Evolutionary conservation across 2,113 vertebrate species (phyloP).

Genomic region (Plotosus lineatus): DNA sequence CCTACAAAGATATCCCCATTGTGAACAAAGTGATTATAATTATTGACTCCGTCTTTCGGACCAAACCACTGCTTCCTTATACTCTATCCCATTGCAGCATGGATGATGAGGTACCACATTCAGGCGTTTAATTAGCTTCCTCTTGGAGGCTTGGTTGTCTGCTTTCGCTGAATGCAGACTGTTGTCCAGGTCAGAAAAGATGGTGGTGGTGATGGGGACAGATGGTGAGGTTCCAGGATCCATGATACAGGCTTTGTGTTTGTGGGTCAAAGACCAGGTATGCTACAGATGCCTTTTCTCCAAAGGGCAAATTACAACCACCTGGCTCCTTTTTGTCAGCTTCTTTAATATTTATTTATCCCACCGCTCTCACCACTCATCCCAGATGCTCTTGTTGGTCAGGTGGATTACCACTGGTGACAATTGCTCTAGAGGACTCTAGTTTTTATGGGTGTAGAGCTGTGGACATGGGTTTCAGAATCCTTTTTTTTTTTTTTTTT

Average conservation of each 20-base stretch:
- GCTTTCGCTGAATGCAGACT: not conserved
- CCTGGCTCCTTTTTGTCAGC: not conserved
- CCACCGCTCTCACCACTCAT: not conserved
- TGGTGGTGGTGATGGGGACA: slow-evolving; percentile 32
- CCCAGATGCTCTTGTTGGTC: too few species aligned
- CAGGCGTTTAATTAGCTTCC: not conserved
- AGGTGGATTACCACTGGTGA: too few species aligned
- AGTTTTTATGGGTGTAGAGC: too few species aligned
- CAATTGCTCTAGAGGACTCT: too few species aligned
- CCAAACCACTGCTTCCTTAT: slow-evolving; percentile 15
- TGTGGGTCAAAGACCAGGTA: slow-evolving; percentile 49
- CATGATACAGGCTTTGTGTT: slow-evolving; percentile 15
- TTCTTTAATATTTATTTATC: not conserved
- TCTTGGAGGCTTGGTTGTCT: not conserved
- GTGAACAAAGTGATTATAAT: too few species aligned
- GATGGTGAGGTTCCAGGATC: slow-evolving; percentile 37
- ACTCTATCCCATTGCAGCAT: slow-evolving; percentile 9
- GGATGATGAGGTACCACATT: not conserved
- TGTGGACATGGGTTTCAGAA: too few species aligned
- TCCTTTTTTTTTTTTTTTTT: too few species aligned
- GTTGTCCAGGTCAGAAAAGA: not conserved
- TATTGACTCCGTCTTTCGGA: too few species aligned
- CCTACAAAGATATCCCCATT: not conserved
- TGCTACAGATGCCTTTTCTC: slow-evolving; percentile 35
- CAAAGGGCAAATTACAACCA: slow-evolving; percentile 32